Conservation (phyloP, 2,888 invertebrate genomes). For the Troilus luridus region DNA sequence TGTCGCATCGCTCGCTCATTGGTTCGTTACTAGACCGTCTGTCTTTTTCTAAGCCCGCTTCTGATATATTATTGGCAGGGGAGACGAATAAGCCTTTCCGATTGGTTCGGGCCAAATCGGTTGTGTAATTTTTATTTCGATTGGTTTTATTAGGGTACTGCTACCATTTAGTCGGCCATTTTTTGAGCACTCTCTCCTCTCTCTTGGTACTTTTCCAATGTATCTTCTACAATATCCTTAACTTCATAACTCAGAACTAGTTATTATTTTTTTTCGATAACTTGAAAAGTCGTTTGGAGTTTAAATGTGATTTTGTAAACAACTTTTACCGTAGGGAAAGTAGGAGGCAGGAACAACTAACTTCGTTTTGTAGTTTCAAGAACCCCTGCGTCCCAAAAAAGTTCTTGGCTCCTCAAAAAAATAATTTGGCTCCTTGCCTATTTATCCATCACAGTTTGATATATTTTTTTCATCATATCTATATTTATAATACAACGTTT, state of each 20-base stretch:
- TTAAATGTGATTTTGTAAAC: background rate
- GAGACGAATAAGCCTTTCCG: conserved; percentile 17
- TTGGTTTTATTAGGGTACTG: conserved; percentile 1
- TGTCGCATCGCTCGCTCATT: background rate
- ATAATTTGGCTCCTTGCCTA: background rate
- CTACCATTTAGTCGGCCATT: background rate
- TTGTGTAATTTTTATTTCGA: conserved; percentile 41
- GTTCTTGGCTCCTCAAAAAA: too few species aligned
- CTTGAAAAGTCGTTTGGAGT: background rate
- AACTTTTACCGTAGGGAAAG: background rate
- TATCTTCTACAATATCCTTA: background rate
- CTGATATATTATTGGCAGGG: conserved; percentile 23
- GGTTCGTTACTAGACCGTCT: conserved; percentile 23
- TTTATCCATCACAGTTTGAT: background rate
- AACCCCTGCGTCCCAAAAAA: background rate
- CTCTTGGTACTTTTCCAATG: background rate
- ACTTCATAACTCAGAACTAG: background rate
- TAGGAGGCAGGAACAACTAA: background rate
- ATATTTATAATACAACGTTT: too few species aligned
- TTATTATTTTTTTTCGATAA: background rate
- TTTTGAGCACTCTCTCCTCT: background rate
- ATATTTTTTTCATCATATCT: too few species aligned
- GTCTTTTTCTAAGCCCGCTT: conserved; percentile 26
- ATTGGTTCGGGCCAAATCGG: conserved; percentile 16
- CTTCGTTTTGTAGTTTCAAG: background rate